Evolutionary conservation across 2,113 vertebrate species (phyloP), one percentile per base, ranked within the genome.

Genomic region (Anser cygnoides): DNA sequence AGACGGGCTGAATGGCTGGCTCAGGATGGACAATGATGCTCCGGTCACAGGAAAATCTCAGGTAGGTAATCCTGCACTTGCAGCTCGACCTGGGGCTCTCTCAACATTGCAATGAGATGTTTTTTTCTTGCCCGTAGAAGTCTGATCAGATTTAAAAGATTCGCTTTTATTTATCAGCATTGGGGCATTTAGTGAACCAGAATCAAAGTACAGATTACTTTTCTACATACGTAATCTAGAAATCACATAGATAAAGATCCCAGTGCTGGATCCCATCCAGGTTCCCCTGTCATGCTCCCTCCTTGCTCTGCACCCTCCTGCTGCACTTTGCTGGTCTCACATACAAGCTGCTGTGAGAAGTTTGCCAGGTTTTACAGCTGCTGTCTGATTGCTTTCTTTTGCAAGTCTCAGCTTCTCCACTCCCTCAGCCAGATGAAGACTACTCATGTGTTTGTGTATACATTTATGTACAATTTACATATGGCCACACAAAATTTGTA

Each of bases 21-120:
- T 99, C n/a, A 98, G 97, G 61, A 84, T 99, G 71, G 99, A 99
- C 96, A 98, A 97, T 0, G 97, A 98, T 83, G 98, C 97, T 14
- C 98, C 98, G 0, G 97, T 99, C 62, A 98, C 98, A 4, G 99
- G 99, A 81, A 98, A 98, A 89, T 99, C 99, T 70, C 99, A 98
- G 99, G 99, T 99, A 92, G 84, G 96, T 83, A 8, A 26, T 75
- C 63, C 18, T 70, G 15, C 22, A 25, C 21, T 55, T 86, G 19
- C 25, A 29, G 14, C 35, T 87, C 0, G 0, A 11, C 50, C 54
- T 35, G 59, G 35, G 16, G 3, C 15, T 65, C 29, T 74, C 50
- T 92, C 12, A 67, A 29, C 35, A 8, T 37, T 58, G n/a, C 19
- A 4, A 16, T 33, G 46, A 19, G 20, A 11, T 49, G 21, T 71